Conservation (phyloP, 2,113 vertebrate species). For the Indri indri region DNA sequence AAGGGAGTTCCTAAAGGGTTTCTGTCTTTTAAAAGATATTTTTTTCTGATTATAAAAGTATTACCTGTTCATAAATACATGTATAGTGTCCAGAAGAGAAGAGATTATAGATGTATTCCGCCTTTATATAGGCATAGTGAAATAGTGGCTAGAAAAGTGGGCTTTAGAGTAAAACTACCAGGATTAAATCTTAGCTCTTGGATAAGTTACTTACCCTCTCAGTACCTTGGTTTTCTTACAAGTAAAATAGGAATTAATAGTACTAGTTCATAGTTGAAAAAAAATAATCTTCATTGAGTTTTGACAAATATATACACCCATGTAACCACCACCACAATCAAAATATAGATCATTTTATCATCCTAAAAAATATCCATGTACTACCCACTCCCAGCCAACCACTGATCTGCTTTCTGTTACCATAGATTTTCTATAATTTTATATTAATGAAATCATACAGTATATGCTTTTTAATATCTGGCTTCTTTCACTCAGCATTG, state of each 20-base stretch:
- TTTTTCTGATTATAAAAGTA: neutral
- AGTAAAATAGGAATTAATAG: neutral
- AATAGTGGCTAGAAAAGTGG: neutral
- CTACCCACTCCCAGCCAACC: neutral
- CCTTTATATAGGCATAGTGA: neutral
- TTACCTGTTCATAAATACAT: neutral
- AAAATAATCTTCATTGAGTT: neutral
- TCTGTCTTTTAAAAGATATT: neutral
- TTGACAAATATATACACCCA: neutral
- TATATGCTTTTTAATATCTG: neutral
- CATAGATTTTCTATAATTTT: neutral
- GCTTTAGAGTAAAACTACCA: neutral
- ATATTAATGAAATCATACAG: neutral
- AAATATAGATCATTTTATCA: neutral
- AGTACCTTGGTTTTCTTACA: neutral
- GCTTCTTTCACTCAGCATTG: neutral
- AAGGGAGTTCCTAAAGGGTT: neutral
- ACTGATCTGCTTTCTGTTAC: neutral
- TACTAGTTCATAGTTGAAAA: neutral
- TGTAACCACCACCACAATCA: neutral
- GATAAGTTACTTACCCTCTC: neutral
- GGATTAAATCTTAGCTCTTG: neutral
- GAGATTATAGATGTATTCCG: neutral
- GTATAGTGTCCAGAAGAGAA: neutral
- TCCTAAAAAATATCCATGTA: neutral